These are phyloP conservation scores for Notechis scutatus DNA, from an alignment of 2,113 vertebrate species.

Conservation along the genomic window DNA sequence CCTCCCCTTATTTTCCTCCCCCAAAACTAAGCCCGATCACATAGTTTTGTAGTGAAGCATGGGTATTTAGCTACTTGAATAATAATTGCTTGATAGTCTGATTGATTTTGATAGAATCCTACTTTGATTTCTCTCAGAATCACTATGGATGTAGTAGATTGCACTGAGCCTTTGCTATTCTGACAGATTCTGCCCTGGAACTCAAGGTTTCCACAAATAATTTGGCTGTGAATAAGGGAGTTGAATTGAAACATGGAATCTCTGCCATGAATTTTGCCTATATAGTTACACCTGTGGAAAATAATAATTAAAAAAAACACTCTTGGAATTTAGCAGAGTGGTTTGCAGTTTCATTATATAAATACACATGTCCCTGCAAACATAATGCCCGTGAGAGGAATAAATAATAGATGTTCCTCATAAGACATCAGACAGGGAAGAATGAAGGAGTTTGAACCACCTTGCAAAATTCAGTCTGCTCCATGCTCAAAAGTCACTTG, in stretches of 20 bases:
- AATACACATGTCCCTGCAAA: constrained; percentile 49
- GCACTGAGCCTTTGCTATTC: not conserved
- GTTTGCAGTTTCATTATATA: constrained; percentile 41
- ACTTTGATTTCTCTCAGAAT: not conserved
- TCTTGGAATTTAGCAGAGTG: constrained; percentile 10
- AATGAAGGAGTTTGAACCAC: constrained; percentile 33
- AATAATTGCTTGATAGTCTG: not conserved
- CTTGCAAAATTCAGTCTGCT: constrained; percentile 33
- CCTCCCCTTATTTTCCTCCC: too few relatives aligned
- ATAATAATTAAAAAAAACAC: constrained; percentile 52
- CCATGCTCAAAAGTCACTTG: constrained; percentile 44
- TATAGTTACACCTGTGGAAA: constrained; percentile 10
- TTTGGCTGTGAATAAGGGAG: not conserved
- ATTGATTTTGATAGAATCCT: not conserved
- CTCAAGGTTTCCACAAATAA: not conserved
- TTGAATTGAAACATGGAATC: not conserved
- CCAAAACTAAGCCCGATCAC: too few relatives aligned
- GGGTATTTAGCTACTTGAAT: not conserved
- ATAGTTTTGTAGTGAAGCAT: too few relatives aligned
- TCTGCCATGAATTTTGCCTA: not conserved
- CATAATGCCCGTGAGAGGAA: constrained; percentile 52
- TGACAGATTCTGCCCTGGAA: not conserved
- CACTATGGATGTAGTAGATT: not conserved
- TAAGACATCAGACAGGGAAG: constrained; percentile 51
- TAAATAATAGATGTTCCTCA: constrained; percentile 61